Evolutionary conservation across 2,888 invertebrate genomes (phyloP).

Genomic region (Pollenia angustigena): DNA sequence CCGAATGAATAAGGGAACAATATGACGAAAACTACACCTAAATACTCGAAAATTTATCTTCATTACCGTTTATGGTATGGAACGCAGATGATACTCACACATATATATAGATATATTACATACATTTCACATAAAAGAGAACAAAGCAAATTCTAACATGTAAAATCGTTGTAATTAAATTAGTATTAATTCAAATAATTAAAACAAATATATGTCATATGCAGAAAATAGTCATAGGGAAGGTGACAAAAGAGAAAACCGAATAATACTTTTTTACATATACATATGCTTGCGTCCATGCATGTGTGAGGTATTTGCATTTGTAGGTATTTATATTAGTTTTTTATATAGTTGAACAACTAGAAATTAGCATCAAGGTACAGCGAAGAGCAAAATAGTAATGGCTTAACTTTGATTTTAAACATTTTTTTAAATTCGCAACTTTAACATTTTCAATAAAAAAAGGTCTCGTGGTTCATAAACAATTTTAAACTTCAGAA

Average conservation of each 20-base stretch:
- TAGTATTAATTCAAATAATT: slow-evolving; percentile 71
- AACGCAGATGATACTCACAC: too few relatives aligned
- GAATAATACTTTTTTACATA: not conserved
- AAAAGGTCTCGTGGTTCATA: too few relatives aligned
- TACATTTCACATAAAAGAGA: slow-evolving; percentile 11
- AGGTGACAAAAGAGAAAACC: not conserved
- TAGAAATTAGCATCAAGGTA: not conserved
- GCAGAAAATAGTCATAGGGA: slow-evolving; percentile 18
- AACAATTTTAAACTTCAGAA: too few relatives aligned
- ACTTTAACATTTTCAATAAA: too few relatives aligned
- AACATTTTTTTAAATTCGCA: too few relatives aligned
- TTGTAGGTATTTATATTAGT: too few relatives aligned
- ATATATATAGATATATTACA: not conserved
- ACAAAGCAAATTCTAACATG: slow-evolving; percentile 50
- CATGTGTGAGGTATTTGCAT: too few relatives aligned
- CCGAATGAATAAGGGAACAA: too few relatives aligned
- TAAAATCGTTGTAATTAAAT: slow-evolving; percentile 72
- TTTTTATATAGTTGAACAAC: not conserved
- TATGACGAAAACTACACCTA: too few relatives aligned
- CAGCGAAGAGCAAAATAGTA: not conserved
- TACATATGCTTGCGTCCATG: not conserved
- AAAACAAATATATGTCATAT: slow-evolving; percentile 68
- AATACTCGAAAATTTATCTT: too few relatives aligned
- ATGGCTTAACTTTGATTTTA: not conserved
- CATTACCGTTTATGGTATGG: too few relatives aligned